A percentile compares a stretch with the other conserved stretches of the same genome.
Evolutionary conservation across 2,113 vertebrate genomes (phyloP).

Genomic region (Peromyscus leucopus): DNA sequence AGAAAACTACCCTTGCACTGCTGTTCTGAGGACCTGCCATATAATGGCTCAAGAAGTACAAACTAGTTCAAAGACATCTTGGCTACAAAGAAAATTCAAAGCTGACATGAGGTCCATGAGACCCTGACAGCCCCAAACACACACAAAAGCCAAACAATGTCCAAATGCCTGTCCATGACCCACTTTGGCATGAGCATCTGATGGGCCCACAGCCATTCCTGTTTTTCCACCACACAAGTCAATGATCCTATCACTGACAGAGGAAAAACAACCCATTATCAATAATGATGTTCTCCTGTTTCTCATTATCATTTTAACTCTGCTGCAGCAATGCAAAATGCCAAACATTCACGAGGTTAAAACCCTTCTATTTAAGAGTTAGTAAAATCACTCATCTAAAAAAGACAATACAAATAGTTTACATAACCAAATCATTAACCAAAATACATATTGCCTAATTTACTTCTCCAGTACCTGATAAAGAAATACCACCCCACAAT

Average conservation of each 20-base stretch:
- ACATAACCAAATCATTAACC: conserved; percentile 40
- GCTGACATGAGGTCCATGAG: neutral
- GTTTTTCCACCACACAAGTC: neutral
- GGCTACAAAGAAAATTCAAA: neutral
- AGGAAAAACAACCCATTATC: neutral
- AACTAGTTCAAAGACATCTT: neutral
- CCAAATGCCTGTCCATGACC: neutral
- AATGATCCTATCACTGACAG: neutral
- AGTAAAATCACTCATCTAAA: neutral
- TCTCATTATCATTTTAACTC: conserved; percentile 31
- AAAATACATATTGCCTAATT: neutral
- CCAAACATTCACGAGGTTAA: neutral
- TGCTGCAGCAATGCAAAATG: neutral
- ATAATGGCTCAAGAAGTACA: neutral
- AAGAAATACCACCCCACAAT: neutral
- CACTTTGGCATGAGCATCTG: neutral
- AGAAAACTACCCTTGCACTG: neutral
- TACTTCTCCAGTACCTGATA: conserved; percentile 23
- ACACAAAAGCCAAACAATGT: neutral
- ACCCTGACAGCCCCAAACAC: neutral
- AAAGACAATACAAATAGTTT: conserved; percentile 8
- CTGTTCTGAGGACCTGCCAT: neutral
- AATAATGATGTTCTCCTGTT: neutral
- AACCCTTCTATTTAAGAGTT: neutral
- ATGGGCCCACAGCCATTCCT: neutral